These are phyloP conservation scores for Pao palembangensis DNA, from an alignment of 2,113 vertebrate genomes.

Conservation along the genomic window DNA sequence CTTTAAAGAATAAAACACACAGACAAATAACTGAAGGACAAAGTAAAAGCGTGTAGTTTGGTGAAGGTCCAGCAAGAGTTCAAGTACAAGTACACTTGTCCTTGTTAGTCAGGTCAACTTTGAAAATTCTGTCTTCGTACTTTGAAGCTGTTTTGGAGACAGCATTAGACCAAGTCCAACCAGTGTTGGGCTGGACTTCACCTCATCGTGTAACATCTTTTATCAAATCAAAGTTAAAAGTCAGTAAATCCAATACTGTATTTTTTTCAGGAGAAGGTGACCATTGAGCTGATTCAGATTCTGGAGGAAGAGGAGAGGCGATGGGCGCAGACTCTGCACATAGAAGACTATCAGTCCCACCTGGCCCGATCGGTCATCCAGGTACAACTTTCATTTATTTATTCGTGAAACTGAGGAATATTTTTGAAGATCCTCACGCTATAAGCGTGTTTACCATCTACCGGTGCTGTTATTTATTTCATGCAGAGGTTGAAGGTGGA, in stretches of 20 bases:
- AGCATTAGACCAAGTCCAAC: too few species aligned
- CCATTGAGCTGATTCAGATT: slow-evolving; percentile 70
- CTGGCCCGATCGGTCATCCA: slow-evolving; percentile 76
- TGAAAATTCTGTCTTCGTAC: too few species aligned
- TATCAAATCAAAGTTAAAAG: too few species aligned
- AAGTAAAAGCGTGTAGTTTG: too few species aligned
- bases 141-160: too few species aligned
- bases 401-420: not conserved
- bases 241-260: not conserved
- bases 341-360: slow-evolving; percentile 75
- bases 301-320: slow-evolving; percentile 76
- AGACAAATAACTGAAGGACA: too few species aligned
- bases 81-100: too few species aligned
- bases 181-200: too few species aligned
- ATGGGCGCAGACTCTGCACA: slow-evolving; percentile 74
- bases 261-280: slow-evolving; percentile 71
- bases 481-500: slow-evolving; percentile 84
- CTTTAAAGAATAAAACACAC: too few species aligned
- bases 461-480: not conserved
- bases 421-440: not conserved
- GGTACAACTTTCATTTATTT: slow-evolving; percentile 46
- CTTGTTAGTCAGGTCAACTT: too few species aligned
- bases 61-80: too few species aligned
- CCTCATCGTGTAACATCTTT: too few species aligned
- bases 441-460: not conserved